Evolutionary conservation across 2,113 vertebrate species (phyloP).

Genomic region (Blennius ocellaris): DNA sequence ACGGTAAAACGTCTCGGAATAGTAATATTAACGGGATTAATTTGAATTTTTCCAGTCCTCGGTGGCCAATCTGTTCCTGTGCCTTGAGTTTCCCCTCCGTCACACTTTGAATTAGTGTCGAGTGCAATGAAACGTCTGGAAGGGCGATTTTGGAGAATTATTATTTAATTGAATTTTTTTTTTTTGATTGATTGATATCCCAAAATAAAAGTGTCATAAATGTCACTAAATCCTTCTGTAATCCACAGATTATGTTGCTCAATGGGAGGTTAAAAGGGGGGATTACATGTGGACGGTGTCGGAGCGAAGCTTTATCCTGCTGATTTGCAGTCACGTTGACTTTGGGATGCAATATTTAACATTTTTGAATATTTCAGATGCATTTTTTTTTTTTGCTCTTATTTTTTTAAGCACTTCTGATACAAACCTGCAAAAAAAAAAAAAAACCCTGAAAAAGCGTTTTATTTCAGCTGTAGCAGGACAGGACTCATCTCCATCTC

Average conservation of each 20-base stretch:
- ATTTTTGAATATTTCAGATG: slow-evolving; percentile 26
- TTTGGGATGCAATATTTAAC: slow-evolving; percentile 12
- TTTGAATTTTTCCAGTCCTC: background rate
- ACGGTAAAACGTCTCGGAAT: too few species aligned
- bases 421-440: slow-evolving; percentile 18
- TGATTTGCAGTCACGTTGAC: slow-evolving; percentile 12
- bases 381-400: slow-evolving; percentile 19
- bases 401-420: slow-evolving; percentile 27
- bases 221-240: background rate
- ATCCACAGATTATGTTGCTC: too few species aligned
- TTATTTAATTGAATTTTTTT: slow-evolving; percentile 10
- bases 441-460: slow-evolving; percentile 9
- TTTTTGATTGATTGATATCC: slow-evolving; percentile 2
- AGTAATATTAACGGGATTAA: too few species aligned
- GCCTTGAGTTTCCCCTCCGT: slow-evolving; percentile 50
- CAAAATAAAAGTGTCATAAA: slow-evolving; percentile 2
- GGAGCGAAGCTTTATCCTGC: background rate
- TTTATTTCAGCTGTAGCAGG: slow-evolving; percentile 46
- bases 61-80: slow-evolving; percentile 44
- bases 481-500: slow-evolving; percentile 72
- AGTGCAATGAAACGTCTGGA: slow-evolving; percentile 9
- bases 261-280: too few species aligned
- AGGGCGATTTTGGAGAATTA: background rate
- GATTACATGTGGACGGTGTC: too few species aligned
- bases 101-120: slow-evolving; percentile 18